Evolutionary conservation across 2,888 invertebrate genomes (phyloP), one percentile per base, ranked within the genome.

Genomic region (Gastrophysa polygoni): DNA sequence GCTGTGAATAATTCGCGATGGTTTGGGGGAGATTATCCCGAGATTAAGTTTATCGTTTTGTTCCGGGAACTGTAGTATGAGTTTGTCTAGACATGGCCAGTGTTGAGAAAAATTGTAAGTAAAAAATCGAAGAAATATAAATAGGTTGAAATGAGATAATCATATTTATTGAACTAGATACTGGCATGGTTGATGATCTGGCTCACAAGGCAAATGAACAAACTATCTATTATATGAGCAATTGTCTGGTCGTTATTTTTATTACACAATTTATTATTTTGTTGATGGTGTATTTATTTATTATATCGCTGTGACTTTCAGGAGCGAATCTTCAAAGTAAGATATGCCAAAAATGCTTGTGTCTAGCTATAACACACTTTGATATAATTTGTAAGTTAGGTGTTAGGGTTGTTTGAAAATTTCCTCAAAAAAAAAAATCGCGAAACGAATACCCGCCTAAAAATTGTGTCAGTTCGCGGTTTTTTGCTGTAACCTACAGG

Each of bases 291-390:
- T 69, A 71, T 68, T 71, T 72, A 72, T 72, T 71, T 69, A 67
- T 70, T 68, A 14, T 28, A 54, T 44, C 61, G 57, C 56, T 47
- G 46, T 21, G 18, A 16, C 34, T 43, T 38, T 21, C 21, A 16
- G 52, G 57, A 43, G 52, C 61, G 59, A 66, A 68, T 63, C 61
- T 70, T 71, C 69, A 72, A 71, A 70, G 70, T 69, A 61, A 70
- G 70, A 67, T 63, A 72, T 70, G 69, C 72, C 72, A 72, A 72
- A 72, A 72, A 71, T 63, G 68, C 72, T 72, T 71, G 71, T 67
- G 64, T 70, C 68, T 71, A 66, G n/a, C 66, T 54, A 54, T 34
- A 24, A 54, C 43, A 43, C 24, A 54, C 43, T 24, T 20, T 24
- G 43, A 20, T 43, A 50, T 18, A 43, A 43, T 44, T 43, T 43